Conservation (phyloP, 2,797 vertebrate genomes). For the Avahi laniger region DNA sequence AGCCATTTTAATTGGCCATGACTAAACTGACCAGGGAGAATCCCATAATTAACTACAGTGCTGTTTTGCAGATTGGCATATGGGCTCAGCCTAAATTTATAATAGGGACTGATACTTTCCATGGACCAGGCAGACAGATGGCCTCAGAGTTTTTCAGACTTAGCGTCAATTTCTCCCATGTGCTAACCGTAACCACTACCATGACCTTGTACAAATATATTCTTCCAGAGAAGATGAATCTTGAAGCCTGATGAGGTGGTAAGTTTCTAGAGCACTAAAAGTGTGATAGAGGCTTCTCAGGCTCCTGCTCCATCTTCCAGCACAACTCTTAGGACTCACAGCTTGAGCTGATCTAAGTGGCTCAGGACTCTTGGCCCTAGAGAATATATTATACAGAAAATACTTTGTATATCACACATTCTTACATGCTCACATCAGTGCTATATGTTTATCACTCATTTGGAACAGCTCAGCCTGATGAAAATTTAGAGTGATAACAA, state of each 20-base stretch:
- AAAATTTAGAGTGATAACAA: not conserved
- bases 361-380: not conserved
- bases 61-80: conserved; percentile 20
- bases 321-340: not conserved
- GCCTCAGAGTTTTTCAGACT: conserved; percentile 47
- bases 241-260: not conserved
- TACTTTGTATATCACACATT: not conserved
- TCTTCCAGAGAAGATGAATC: conserved; percentile 29
- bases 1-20: conserved; percentile 28
- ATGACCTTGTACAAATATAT: conserved; percentile 51
- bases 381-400: not conserved
- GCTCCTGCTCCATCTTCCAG: not conserved
- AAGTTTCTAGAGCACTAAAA: not conserved
- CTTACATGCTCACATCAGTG: not conserved
- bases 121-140: conserved; percentile 50
- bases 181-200: conserved; percentile 35
- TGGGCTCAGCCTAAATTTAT: conserved; percentile 1
- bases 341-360: not conserved
- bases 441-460: not conserved
- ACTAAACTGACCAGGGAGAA: conserved; percentile 32
- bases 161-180: conserved; percentile 50
- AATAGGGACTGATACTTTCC: conserved; percentile 28
- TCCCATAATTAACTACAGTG: not conserved
- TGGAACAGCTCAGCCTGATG: not conserved
- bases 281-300: not conserved